These are phyloP conservation scores for Furcula furcula DNA, from an alignment of 2,888 invertebrate species.

Conservation along the genomic window DNA sequence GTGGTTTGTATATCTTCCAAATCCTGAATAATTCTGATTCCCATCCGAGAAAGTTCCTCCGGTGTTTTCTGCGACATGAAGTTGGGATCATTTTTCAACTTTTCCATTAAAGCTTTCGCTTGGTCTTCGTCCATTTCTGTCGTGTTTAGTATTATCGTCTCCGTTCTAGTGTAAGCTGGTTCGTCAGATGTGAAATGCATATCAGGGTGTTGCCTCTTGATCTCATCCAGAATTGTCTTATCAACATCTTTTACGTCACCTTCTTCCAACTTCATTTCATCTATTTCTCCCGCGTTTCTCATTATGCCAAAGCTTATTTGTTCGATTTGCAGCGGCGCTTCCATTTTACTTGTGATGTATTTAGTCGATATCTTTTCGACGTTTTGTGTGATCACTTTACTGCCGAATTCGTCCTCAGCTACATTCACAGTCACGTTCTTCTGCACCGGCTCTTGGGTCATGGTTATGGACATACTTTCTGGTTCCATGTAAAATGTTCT, in stretches of 20 bases:
- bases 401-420: constrained; percentile 73
- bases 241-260: constrained; percentile 70
- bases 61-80: constrained; percentile 72
- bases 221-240: constrained; percentile 65
- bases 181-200: constrained; percentile 73
- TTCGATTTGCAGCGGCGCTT: constrained; percentile 74
- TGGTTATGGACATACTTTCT: constrained; percentile 65
- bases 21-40: constrained; percentile 66
- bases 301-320: constrained; percentile 72
- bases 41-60: constrained; percentile 68
- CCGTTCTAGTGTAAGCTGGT: constrained; percentile 71
- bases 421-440: constrained; percentile 77
- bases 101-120: constrained; percentile 70
- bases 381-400: constrained; percentile 75
- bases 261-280: constrained; percentile 66
- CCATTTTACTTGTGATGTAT: constrained; percentile 62
- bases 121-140: constrained; percentile 71
- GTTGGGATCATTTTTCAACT: constrained; percentile 70
- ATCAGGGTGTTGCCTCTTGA: constrained; percentile 70
- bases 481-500: constrained; percentile 74
- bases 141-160: constrained; percentile 79
- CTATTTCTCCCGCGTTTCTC: constrained; percentile 59
- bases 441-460: constrained; percentile 75
- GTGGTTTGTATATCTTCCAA: constrained; percentile 63
- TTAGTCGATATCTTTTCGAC: constrained; percentile 70